phyloP scores from a whole-genome alignment of 2,888 invertebrate genomes.

The Atethmia centrago region DNA sequence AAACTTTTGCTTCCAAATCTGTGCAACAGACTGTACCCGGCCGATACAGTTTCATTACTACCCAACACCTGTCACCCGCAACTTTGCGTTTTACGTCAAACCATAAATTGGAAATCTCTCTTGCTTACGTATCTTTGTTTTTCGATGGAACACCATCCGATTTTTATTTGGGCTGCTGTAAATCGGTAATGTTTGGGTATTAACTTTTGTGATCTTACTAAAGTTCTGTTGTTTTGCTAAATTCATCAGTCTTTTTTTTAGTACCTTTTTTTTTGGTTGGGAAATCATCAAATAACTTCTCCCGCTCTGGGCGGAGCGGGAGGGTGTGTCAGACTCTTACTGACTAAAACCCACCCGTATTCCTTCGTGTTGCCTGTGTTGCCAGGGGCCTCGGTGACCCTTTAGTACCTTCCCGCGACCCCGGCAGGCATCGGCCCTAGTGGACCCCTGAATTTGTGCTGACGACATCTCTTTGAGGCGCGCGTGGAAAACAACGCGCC shows the following conservation, averaged over 20 bases:
- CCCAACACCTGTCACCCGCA: constrained; percentile 58
- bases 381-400: no score
- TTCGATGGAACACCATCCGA: constrained; percentile 24
- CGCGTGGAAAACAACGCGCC: no score
- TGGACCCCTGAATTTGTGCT: no score
- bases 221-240: constrained; percentile 6
- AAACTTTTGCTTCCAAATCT: constrained; percentile 17
- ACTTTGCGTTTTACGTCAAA: constrained; percentile 55
- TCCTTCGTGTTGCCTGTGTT: no score
- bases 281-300: no score
- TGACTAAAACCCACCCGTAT: no score
- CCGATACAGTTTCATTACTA: constrained; percentile 51
- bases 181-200: constrained; percentile 34
- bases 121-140: constrained; percentile 51
- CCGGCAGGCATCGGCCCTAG: no score
- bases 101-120: constrained; percentile 57
- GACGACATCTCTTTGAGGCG: no score
- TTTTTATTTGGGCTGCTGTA: constrained; percentile 54
- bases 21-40: constrained; percentile 7
- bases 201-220: constrained; percentile 20
- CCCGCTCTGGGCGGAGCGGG: no score
- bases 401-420: no score
- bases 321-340: no score
- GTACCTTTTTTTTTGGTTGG: no score
- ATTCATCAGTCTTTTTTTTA: constrained; percentile 23